A percentile compares a stretch with the other conserved stretches of the same genome.
These are phyloP conservation scores for Pseudochirops cupreus DNA, from an alignment of 2,797 vertebrate genomes.

Conservation along the genomic window DNA sequence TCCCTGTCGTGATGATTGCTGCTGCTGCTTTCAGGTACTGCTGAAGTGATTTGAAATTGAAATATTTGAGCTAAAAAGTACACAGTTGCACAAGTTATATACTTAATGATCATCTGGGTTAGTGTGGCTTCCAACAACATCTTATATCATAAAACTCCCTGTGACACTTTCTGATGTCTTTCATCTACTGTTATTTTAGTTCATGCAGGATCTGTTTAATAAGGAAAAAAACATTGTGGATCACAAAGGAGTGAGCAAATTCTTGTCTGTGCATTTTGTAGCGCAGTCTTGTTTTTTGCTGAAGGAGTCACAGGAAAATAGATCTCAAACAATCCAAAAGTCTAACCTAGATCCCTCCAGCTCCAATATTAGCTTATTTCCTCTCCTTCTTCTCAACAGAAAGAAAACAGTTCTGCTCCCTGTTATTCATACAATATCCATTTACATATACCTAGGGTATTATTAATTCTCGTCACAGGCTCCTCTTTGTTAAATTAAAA, in stretches of 20 bases:
- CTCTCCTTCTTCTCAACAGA: not conserved
- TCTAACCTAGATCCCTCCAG: not conserved
- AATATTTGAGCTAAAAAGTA: not conserved
- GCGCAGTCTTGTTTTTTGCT: not conserved
- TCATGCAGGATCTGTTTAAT: not conserved
- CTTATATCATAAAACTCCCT: not conserved
- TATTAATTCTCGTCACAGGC: not conserved
- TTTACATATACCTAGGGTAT: not conserved
- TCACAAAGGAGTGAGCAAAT: not conserved
- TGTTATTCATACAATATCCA: not conserved
- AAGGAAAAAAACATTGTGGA: not conserved
- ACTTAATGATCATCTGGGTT: not conserved
- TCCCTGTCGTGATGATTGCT: not conserved
- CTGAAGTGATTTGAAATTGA: not conserved
- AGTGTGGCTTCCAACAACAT: not conserved
- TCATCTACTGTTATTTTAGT: not conserved
- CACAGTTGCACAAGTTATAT: not conserved
- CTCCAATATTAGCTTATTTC: not conserved
- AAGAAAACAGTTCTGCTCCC: not conserved
- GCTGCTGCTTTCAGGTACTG: not conserved
- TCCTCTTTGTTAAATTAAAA: not conserved
- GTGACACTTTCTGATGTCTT: not conserved
- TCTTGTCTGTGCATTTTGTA: not conserved
- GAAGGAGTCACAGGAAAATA: not conserved
- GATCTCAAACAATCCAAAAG: not conserved